phyloP scores from a whole-genome alignment of 92 coral and sea anemone genomes.

The Siderastrea radians region DNA sequence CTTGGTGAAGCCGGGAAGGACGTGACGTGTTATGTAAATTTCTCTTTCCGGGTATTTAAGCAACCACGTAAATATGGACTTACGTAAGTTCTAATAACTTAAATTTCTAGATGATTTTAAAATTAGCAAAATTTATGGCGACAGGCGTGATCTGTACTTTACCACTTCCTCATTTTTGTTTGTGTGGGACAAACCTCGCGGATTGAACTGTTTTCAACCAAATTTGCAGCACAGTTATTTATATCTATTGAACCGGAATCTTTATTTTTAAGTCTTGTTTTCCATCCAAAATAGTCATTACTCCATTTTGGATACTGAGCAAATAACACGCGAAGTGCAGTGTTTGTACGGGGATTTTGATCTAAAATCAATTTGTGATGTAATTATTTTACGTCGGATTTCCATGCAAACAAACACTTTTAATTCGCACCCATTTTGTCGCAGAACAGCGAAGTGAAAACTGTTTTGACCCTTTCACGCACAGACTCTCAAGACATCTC shows the following conservation, averaged over 20 bases:
- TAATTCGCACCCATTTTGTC: neutral
- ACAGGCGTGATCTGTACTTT: neutral
- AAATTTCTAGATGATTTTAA: neutral
- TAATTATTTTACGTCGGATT: no score
- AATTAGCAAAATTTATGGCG: neutral
- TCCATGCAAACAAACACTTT: neutral
- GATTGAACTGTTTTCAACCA: neutral
- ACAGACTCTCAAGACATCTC: no score
- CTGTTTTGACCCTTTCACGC: no score
- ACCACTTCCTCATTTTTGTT: neutral
- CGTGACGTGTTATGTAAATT: constrained; percentile 4
- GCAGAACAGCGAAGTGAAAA: no score
- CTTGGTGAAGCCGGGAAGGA: constrained; percentile 18
- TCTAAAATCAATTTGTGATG: neutral
- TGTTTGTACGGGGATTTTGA: neutral
- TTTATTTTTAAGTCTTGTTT: neutral
- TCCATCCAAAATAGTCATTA: neutral
- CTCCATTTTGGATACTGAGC: neutral
- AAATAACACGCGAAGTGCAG: neutral
- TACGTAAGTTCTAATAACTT: neutral
- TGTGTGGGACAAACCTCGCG: neutral
- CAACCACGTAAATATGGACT: neutral
- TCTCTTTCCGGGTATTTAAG: constrained; percentile 10
- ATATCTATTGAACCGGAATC: no score
- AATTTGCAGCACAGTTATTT: neutral